Conservation (phyloP, 2,797 vertebrate species). For the Botia almorhae region DNA sequence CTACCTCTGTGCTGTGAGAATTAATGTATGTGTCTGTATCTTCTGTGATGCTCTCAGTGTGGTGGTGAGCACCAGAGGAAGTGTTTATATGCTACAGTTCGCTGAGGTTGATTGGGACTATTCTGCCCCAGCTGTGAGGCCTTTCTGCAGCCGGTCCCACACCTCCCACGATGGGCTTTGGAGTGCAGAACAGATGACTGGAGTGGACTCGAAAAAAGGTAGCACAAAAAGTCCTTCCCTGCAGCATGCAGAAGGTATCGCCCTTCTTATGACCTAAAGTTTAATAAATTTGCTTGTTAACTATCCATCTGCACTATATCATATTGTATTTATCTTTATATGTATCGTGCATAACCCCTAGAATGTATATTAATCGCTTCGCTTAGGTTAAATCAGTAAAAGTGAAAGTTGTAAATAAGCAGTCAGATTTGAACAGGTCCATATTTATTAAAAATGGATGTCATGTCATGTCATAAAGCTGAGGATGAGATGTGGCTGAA, state of each 20-base stretch:
- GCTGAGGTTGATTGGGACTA: constrained; percentile 84
- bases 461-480: background rate
- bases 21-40: background rate
- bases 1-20: background rate
- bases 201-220: constrained; percentile 43
- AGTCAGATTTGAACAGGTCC: background rate
- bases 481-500: no score
- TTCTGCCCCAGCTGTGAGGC: background rate
- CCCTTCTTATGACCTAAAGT: background rate
- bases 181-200: constrained; percentile 11
- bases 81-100: constrained; percentile 81
- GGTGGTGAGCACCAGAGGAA: constrained; percentile 78
- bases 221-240: constrained; percentile 44
- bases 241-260: constrained; percentile 59
- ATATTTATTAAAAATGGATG: background rate
- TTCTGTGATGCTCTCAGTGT: constrained; percentile 71
- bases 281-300: no score
- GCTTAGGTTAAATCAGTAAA: no score
- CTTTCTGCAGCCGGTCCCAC: background rate
- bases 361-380: no score
- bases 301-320: no score
- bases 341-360: no score
- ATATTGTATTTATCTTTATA: no score
- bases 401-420: background rate
- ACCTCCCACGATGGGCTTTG: constrained; percentile 26